Conservation (phyloP, 2,888 invertebrate species). For the Thera britannica region DNA sequence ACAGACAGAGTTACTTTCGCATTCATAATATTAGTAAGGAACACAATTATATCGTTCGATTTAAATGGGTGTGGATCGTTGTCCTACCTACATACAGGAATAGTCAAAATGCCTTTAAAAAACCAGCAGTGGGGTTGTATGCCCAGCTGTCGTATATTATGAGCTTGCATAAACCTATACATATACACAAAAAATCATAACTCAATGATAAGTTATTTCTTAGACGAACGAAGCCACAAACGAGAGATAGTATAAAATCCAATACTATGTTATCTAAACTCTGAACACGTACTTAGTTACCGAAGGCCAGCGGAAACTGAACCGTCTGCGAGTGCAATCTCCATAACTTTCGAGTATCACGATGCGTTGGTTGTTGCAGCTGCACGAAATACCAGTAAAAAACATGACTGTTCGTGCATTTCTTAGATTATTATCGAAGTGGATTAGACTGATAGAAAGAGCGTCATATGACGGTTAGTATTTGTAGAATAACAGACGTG, state of each 20-base stretch:
- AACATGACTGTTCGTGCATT: conserved; percentile 40
- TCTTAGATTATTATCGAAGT: conserved; percentile 52
- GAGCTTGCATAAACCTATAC: no score
- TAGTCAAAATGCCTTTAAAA: no score
- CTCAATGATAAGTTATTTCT: no score
- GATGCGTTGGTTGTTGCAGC: conserved; percentile 39
- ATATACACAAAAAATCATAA: no score
- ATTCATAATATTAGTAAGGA: no score
- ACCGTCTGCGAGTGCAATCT: background rate
- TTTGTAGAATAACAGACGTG: no score
- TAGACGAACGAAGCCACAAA: background rate
- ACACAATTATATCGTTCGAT: no score
- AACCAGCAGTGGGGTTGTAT: no score
- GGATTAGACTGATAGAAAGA: conserved; percentile 35
- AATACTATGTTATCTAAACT: conserved; percentile 9
- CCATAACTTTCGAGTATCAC: conserved; percentile 22
- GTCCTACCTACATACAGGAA: no score
- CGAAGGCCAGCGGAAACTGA: conserved; percentile 7
- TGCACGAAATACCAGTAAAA: conserved; percentile 43
- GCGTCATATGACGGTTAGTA: background rate
- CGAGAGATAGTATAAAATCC: background rate
- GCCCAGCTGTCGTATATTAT: no score
- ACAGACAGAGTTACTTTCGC: no score
- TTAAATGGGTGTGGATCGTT: no score
- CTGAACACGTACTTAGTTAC: conserved; percentile 20